phyloP scores from a whole-genome alignment of 2,888 invertebrate genomes.

The Andrena bicolor region DNA sequence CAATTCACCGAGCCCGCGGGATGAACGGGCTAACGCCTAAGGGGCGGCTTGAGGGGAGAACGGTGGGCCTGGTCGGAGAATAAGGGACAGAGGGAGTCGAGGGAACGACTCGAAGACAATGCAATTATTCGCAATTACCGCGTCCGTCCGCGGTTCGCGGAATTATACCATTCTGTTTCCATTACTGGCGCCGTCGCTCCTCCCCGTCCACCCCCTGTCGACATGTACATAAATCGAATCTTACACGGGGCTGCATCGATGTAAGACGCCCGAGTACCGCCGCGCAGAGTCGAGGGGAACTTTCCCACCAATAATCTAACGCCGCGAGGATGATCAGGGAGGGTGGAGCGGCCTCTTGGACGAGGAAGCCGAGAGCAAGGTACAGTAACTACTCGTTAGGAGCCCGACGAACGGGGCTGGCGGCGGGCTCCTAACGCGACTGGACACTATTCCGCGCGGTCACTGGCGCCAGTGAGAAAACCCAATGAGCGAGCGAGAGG shows the following conservation, averaged over 20 bases:
- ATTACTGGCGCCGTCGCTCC: constrained; percentile 76
- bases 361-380: constrained; percentile 4
- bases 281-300: neutral
- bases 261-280: constrained; percentile 35
- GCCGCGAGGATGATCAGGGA: too few relatives aligned
- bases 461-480: too few relatives aligned
- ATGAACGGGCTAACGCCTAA: constrained; percentile 40
- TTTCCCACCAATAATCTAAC: neutral
- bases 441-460: too few relatives aligned
- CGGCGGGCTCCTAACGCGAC: too few relatives aligned
- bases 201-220: constrained; percentile 37
- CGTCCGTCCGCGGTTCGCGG: constrained; percentile 81
- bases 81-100: constrained; percentile 70
- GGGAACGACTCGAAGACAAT: constrained; percentile 84
- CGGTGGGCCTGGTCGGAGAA: constrained; percentile 16
- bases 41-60: constrained; percentile 2
- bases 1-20: constrained; percentile 71
- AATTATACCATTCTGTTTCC: constrained; percentile 83
- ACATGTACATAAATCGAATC: constrained; percentile 31
- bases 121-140: constrained; percentile 85
- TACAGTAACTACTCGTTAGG: too few relatives aligned
- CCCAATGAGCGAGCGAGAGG: too few relatives aligned
- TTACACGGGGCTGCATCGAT: constrained; percentile 23
- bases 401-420: too few relatives aligned
- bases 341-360: too few relatives aligned